phyloP scores from a whole-genome alignment of 2,797 vertebrate genomes.

The Eleutherodactylus coqui region DNA sequence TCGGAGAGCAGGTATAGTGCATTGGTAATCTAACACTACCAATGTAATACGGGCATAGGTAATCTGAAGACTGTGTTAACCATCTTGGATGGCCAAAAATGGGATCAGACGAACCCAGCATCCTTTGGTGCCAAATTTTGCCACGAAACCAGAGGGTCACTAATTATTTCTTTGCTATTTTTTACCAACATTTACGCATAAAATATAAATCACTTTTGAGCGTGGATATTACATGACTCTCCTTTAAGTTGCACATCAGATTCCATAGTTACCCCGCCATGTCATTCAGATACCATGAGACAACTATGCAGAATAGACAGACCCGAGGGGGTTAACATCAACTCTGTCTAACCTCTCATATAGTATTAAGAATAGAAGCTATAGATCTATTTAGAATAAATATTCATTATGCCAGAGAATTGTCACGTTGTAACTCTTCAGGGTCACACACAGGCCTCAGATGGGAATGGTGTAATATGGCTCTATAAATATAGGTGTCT shows the following conservation, averaged over 20 bases:
- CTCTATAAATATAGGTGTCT: slow-evolving; percentile 57
- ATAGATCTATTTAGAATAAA: slow-evolving; percentile 27
- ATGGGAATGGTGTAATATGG: slow-evolving; percentile 22
- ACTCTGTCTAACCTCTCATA: background rate
- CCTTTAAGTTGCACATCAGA: background rate
- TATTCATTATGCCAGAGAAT: slow-evolving; percentile 19
- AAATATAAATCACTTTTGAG: background rate
- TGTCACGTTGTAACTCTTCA: background rate
- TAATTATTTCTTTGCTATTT: background rate
- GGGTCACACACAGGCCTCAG: slow-evolving; percentile 33
- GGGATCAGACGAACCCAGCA: too few relatives aligned
- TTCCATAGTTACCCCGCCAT: background rate
- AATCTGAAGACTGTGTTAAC: too few relatives aligned
- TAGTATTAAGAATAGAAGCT: slow-evolving; percentile 1
- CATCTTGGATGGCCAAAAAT: too few relatives aligned
- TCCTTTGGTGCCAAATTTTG: too few relatives aligned
- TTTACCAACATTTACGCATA: background rate
- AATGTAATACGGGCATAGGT: too few relatives aligned
- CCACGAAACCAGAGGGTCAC: too few relatives aligned
- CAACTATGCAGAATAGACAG: background rate
- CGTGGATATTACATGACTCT: background rate
- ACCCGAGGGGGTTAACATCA: background rate
- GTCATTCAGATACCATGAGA: background rate
- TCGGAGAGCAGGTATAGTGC: too few relatives aligned
- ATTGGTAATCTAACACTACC: too few relatives aligned